A percentile compares a stretch with the other conserved stretches of the same genome.
Evolutionary conservation across 1,140 invertebrate species (phyloP).

Genomic region (Penaeus japonicus): DNA sequence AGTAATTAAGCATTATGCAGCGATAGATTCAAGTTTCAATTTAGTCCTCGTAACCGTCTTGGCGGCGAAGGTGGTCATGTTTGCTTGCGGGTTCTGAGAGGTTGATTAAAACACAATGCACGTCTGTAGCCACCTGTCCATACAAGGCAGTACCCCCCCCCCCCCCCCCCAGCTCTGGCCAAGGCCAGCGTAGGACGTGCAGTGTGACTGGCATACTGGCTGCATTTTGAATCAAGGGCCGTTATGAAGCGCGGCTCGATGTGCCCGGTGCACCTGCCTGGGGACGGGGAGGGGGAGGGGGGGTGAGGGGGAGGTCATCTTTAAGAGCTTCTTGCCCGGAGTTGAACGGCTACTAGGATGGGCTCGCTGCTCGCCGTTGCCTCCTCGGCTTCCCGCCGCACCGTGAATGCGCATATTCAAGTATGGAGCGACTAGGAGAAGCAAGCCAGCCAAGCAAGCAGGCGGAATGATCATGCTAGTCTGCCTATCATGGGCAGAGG

Average conservation of each 20-base stretch:
- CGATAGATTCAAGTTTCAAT: too few relatives aligned
- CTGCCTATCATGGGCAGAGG: too few relatives aligned
- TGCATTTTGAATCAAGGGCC: conserved; percentile 25
- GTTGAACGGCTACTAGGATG: too few relatives aligned
- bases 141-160: not conserved
- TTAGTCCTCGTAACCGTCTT: too few relatives aligned
- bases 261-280: not conserved
- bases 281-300: not conserved
- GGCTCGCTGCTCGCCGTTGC: too few relatives aligned
- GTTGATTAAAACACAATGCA: not conserved
- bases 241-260: not conserved
- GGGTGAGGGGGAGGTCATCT: not conserved
- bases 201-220: conserved; percentile 15
- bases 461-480: too few relatives aligned
- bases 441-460: too few relatives aligned
- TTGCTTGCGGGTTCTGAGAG: not conserved
- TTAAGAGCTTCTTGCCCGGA: not conserved
- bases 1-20: too few relatives aligned
- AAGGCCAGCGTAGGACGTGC: not conserved
- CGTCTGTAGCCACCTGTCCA: conserved; percentile 26
- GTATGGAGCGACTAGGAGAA: too few relatives aligned
- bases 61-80: not conserved
- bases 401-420: too few relatives aligned
- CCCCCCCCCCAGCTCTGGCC: not conserved
- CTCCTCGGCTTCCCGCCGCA: too few relatives aligned